Evolutionary conservation across 2,888 invertebrate species (phyloP).

Genomic region (Volucella zonaria): DNA sequence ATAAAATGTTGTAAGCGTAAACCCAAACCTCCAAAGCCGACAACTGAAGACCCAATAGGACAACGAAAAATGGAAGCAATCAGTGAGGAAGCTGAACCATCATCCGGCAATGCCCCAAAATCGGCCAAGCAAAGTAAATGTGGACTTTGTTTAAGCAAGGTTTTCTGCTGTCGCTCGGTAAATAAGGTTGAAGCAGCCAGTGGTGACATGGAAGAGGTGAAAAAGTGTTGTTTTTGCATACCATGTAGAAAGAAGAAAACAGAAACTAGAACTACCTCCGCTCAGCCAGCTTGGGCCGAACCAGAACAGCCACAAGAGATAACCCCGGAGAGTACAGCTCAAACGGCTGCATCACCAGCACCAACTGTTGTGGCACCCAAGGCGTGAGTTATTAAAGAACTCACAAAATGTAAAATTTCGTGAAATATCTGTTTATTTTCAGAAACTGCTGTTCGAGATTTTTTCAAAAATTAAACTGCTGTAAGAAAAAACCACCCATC

Average conservation of each 20-base stretch:
- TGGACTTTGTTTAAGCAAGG: constrained; percentile 80
- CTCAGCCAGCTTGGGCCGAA: constrained; percentile 79
- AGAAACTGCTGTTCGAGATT: constrained; percentile 81
- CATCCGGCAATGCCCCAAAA: constrained; percentile 43
- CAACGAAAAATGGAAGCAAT: constrained; percentile 74
- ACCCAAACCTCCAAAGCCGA: constrained; percentile 82
- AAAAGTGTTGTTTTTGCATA: constrained; percentile 82
- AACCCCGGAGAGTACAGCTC: constrained; percentile 83
- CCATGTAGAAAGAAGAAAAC: constrained; percentile 79
- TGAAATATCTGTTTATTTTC: background rate
- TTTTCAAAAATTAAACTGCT: constrained; percentile 81
- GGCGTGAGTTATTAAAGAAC: background rate
- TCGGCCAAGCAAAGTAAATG: constrained; percentile 78
- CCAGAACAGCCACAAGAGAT: constrained; percentile 78
- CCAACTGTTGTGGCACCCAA: constrained; percentile 9
- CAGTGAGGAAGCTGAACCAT: constrained; percentile 72
- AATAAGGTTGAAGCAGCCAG: constrained; percentile 81
- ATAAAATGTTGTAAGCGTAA: constrained; percentile 82
- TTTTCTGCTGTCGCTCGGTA: constrained; percentile 82
- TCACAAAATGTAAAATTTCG: background rate
- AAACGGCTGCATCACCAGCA: constrained; percentile 81
- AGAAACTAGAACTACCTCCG: constrained; percentile 20
- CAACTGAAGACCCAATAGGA: constrained; percentile 50
- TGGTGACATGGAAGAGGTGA: constrained; percentile 78
- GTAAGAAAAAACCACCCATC: constrained; percentile 82